A percentile compares a stretch with the other conserved stretches of the same genome.
phyloP scores from a whole-genome alignment of 2,797 vertebrate genomes.

The Labroides dimidiatus region DNA sequence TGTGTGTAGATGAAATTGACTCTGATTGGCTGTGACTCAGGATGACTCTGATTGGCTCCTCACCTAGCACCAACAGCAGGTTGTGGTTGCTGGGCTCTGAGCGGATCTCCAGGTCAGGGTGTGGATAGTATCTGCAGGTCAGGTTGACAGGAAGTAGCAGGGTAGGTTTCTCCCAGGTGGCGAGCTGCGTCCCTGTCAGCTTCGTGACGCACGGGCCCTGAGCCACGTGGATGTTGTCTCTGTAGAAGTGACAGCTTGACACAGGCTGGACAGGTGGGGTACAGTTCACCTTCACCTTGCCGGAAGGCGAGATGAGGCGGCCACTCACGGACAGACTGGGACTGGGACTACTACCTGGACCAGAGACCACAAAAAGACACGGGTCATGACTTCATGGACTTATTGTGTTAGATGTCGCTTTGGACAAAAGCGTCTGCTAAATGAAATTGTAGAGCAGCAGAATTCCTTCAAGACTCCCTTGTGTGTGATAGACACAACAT shows the following conservation, averaged over 20 bases:
- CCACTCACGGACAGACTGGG: neutral
- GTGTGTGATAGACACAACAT: too few species aligned
- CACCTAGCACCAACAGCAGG: slow-evolving; percentile 15
- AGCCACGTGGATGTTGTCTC: fast-evolving
- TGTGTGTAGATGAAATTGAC: too few species aligned
- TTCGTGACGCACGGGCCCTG: slow-evolving; percentile 14
- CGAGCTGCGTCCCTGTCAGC: neutral
- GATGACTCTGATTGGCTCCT: neutral
- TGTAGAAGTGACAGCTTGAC: neutral
- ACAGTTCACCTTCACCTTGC: neutral
- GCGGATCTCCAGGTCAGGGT: neutral
- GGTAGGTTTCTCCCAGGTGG: neutral
- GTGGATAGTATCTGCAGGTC: slow-evolving; percentile 17
- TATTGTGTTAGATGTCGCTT: too few species aligned
- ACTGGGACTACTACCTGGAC: slow-evolving; percentile 25
- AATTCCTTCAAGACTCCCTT: too few species aligned
- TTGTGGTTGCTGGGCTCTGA: slow-evolving; percentile 20
- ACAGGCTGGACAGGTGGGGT: neutral
- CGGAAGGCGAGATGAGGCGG: neutral
- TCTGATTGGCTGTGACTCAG: slow-evolving; percentile 1
- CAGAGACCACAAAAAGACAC: neutral
- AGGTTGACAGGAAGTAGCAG: slow-evolving; percentile 28
- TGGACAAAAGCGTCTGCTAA: too few species aligned
- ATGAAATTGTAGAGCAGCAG: too few species aligned
- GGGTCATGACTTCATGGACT: neutral